phyloP scores from a whole-genome alignment of 2,797 vertebrate genomes.

The Siniperca obscura region DNA sequence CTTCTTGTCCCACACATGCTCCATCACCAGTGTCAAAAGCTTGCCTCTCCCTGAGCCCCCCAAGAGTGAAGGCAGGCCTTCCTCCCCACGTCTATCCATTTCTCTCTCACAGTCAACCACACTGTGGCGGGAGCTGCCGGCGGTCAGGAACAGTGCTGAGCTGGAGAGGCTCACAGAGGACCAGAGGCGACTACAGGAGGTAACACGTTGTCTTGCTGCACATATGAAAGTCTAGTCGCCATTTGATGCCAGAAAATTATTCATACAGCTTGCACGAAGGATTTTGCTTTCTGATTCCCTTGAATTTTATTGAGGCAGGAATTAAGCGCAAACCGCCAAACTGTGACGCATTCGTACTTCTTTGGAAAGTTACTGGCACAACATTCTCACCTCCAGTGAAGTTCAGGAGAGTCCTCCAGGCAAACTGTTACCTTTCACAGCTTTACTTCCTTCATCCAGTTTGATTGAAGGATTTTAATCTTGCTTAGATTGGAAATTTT shows the following conservation, averaged over 20 bases:
- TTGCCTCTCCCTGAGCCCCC: conserved; percentile 70
- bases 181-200: conserved; percentile 95
- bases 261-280: neutral
- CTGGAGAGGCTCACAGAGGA: conserved; percentile 89
- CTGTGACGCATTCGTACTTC: neutral
- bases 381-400: neutral
- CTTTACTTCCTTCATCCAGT: neutral
- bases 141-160: conserved; percentile 85
- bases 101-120: conserved; percentile 85
- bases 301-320: neutral
- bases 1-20: conserved; percentile 55
- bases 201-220: conserved; percentile 64
- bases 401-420: neutral
- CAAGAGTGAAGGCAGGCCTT: conserved; percentile 53
- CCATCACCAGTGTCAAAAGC: conserved; percentile 57
- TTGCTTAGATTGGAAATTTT: neutral
- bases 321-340: neutral
- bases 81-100: conserved; percentile 88
- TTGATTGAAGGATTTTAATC: neutral
- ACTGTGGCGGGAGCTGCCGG: conserved; percentile 95
- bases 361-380: neutral
- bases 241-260: neutral
- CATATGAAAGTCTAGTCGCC: neutral
- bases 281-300: neutral
- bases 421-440: neutral